Base-by-base conservation (phyloP, 2,113 vertebrate genomes). In the Carassius gibelio region DNA sequence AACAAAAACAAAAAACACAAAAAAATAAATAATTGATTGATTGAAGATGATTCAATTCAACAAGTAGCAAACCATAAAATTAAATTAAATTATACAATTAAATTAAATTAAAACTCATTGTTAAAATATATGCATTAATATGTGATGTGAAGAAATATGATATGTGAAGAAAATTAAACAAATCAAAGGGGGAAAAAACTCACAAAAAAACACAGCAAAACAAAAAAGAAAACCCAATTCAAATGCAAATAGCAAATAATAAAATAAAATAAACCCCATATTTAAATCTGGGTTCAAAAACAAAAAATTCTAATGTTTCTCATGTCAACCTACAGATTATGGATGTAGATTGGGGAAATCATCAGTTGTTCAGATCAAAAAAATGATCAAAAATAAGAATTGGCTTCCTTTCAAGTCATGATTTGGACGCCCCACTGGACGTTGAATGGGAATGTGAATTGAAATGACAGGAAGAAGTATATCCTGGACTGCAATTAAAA, bases 401-500 rank as follows among this genome's bases (percentile, higher is more conserved):
- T 74, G 71, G 71, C 71, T 48, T 11, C 10, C n/a, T 48, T 48
- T 74, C 71, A 23, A 74, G 71, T 74, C 71, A 74, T 74, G 38
- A 74, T 42, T 7, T n/a, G 50, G 15, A 52, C 3, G 8, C 14
- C 23, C 15, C 75, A 57, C 75, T 57, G 75, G 75, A 77, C 26
- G 26, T 55, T 9, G 48, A 76, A 30, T 10, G 23, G 68, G 34
- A 71, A 71, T 71, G 68, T 38, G 68, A 71, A 71, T 38, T 21
- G 71, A n/a, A 74, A 48, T 14, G 71, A 48, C 71, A 74, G 42
- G n/a, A 74, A 74, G 71, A 48, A 2, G 5, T n/a, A 74, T 74
- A 5, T 74, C 21, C 38, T 74, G 71, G 71, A 74, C 21, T n/a
- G 38, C 38, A 74, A 72, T n/a, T 72, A 19, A 72, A 72, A 72